Evolutionary conservation across 2,113 vertebrate species (phyloP), one percentile per base, ranked within the genome.

Genomic region (Oryzias curvinotus): DNA sequence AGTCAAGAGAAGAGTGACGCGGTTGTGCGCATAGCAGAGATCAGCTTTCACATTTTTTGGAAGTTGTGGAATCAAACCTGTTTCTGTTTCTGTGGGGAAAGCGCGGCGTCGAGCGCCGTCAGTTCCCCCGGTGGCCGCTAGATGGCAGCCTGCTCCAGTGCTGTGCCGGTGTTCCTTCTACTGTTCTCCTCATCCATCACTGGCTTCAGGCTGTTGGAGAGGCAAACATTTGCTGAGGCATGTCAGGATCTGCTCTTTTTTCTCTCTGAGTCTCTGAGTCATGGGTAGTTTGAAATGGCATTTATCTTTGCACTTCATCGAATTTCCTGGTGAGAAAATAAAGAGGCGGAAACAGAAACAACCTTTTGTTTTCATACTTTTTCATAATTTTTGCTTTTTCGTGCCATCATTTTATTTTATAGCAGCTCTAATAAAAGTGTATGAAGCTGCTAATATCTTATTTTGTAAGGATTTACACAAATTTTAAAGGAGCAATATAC

Each of bases 181-280:
- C 42, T 57, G 23, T 14, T 47, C 36, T 57, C 58, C 30, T 77
- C 51, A 52, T 51, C 23, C 45, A 25, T 56, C 58, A 47, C 15
- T 48, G 50, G 62, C 47, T 65, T 75, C 51, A 56, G 30, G 12
- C 51, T 72, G 66, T 66, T 73, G 58, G 46, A 78, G 53, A 41
- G 59, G 71, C 59, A 77, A 83, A 75, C 53, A 75, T 68, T 77
- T 82, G 52, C 67, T 63, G 21, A 66, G 46, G 26, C 36, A 7
- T 28, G 30, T 19, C 21, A 53, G 57, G 66, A 67, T 65, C 60
- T 64, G 53, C 60, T 62, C 64, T 80, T 77, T 47, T 73, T 57
- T 50, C 46, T 56, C 48, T 66, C 28, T 66, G 53, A 36, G 2
- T 23, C 21, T 5, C 7, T 77, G 75, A 73, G 50, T 73, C 52